A percentile compares a stretch with the other conserved stretches of the same genome.
Conservation (phyloP, 2,113 vertebrate genomes). For the Tupaia tana region DNA sequence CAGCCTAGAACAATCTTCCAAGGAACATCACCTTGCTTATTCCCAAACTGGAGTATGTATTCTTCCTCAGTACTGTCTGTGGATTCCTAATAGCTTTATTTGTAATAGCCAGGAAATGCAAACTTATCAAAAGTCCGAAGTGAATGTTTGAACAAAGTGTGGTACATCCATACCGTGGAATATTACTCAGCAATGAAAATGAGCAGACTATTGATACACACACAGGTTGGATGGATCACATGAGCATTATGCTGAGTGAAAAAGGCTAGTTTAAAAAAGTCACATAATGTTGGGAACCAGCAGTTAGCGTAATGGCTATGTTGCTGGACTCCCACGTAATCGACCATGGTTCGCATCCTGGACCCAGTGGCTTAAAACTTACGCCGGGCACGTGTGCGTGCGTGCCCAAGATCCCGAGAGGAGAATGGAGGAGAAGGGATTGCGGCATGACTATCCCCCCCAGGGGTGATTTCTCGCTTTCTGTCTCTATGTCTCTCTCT, state of each 20-base stretch:
- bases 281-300: background rate
- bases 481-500: too few species aligned
- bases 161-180: background rate
- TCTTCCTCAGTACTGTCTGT: background rate
- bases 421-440: too few species aligned
- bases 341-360: too few species aligned
- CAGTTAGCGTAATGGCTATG: too few species aligned
- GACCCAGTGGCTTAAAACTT: too few species aligned
- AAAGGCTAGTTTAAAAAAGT: background rate
- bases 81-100: background rate
- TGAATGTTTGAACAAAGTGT: background rate
- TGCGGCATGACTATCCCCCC: too few species aligned
- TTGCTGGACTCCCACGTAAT: too few species aligned
- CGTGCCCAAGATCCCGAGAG: too few species aligned
- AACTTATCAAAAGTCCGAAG: background rate
- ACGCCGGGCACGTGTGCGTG: too few species aligned
- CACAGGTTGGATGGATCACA: background rate
- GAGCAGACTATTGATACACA: background rate
- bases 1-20: background rate
- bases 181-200: background rate
- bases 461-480: too few species aligned
- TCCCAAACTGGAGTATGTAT: background rate
- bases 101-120: conserved; percentile 3
- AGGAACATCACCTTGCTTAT: background rate
- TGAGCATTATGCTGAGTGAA: background rate